Percentiles rank a stretch among this genome's conserved stretches.
These are phyloP conservation scores for Craniophora ligustri DNA, from an alignment of 2,888 invertebrate genomes.

Conservation along the genomic window DNA sequence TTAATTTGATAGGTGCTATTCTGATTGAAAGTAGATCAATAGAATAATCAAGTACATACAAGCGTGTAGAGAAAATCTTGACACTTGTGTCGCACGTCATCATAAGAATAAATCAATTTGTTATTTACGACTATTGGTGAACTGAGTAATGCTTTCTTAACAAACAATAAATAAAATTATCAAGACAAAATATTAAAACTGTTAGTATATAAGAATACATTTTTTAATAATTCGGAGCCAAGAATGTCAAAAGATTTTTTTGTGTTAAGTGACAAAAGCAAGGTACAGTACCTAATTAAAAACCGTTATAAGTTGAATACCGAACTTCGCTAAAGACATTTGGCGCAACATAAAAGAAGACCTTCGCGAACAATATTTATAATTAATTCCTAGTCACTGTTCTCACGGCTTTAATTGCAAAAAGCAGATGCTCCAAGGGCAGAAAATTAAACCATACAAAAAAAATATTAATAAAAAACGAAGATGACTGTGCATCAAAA, in stretches of 20 bases:
- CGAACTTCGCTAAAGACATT: constrained; percentile 36
- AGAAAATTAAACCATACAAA: constrained; percentile 73
- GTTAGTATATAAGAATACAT: too few species aligned
- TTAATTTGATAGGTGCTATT: constrained; percentile 56
- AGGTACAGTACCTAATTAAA: constrained; percentile 28
- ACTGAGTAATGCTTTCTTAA: constrained; percentile 2
- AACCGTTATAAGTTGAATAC: constrained; percentile 50
- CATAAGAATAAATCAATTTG: not conserved
- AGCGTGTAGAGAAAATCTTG: not conserved
- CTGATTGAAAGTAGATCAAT: constrained; percentile 53
- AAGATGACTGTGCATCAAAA: constrained; percentile 84
- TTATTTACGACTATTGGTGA: not conserved
- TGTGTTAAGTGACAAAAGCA: constrained; percentile 14
- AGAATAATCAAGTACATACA: constrained; percentile 26
- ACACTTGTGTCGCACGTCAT: not conserved
- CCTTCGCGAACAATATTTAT: constrained; percentile 53
- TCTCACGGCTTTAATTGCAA: constrained; percentile 87
- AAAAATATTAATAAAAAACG: constrained; percentile 78
- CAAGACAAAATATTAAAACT: too few species aligned
- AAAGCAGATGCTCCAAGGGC: constrained; percentile 81
- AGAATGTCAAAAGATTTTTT: constrained; percentile 1
- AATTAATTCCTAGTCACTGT: constrained; percentile 78
- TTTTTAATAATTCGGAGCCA: constrained; percentile 23
- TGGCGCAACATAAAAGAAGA: constrained; percentile 47
- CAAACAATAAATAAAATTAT: too few species aligned